These are phyloP conservation scores for Merodon equestris DNA, from an alignment of 2,888 invertebrate genomes.

Conservation along the genomic window DNA sequence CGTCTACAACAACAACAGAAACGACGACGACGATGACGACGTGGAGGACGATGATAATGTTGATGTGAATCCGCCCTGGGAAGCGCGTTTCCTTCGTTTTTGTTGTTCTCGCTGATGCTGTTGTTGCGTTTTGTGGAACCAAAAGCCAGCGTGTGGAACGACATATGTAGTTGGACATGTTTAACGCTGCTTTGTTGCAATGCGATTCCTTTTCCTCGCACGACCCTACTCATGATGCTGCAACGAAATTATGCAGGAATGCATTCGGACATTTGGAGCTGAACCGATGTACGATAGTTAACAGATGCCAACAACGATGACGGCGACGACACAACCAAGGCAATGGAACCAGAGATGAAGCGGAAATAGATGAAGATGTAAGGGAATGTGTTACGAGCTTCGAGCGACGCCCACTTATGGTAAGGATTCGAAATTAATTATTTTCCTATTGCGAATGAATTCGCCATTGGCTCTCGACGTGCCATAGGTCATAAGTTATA, in stretches of 20 bases:
- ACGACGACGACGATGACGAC: conserved; percentile 31
- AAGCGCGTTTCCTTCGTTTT: conserved; percentile 46
- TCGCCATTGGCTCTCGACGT: conserved; percentile 29
- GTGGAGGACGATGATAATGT: conserved; percentile 12
- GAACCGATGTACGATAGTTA: conserved; percentile 19
- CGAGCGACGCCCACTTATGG: conserved; percentile 53
- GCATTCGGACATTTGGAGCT: conserved; percentile 34
- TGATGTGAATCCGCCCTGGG: conserved; percentile 54
- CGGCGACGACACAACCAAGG: conserved; percentile 8
- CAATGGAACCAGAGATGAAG: conserved; percentile 13
- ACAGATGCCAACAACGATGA: neutral
- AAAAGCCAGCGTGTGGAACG: conserved; percentile 52
- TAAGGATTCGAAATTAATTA: conserved; percentile 61
- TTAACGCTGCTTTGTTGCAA: conserved; percentile 59
- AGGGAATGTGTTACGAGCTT: no score
- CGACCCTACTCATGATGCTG: conserved; percentile 22
- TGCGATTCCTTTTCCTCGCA: conserved; percentile 24
- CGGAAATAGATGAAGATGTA: conserved; percentile 44
- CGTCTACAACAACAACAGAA: conserved; percentile 7
- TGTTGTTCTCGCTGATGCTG: conserved; percentile 2
- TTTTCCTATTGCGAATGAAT: conserved; percentile 65
- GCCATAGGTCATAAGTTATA: conserved; percentile 61
- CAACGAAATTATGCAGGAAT: conserved; percentile 53
- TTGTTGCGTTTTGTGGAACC: conserved; percentile 15
- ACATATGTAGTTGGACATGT: conserved; percentile 66